Evolutionary conservation across 2,113 vertebrate species (phyloP), one percentile per base, ranked within the genome.

Genomic region (Centrocercus urophasianus): DNA sequence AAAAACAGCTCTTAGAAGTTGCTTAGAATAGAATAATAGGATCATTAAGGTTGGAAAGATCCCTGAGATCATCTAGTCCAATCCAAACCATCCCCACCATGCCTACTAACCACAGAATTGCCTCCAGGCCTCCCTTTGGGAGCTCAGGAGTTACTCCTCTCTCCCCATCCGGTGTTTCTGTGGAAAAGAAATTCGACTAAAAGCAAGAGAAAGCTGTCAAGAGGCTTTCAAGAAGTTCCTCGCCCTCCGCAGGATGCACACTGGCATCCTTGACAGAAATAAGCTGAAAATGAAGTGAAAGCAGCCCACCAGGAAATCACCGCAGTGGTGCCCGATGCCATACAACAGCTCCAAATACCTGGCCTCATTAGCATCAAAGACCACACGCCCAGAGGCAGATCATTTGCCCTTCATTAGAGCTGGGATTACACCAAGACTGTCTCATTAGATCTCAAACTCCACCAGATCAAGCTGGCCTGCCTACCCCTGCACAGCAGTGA

Each of bases 321-420:
- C 0, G 0, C 20, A 9, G 38, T 5, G 2, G 24, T 47, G 30
- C 12, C n/a, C 89, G 32, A 15, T 0, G 0, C 47, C 2, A 0
- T 24, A 27, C 25, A 52, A 24, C 40, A 61, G 43, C 50, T 84
- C 69, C 70, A 59, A 40, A 52, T n/a, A 66, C 69, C 76, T 83
- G 60, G 13, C 64, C 32, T 89, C 0, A 0, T 48, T 63, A 74
- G 28, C 67, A 67, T 27, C 71, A 73, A 84, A 78, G 36, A 27
- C 10, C 17, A 17, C 42, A 10, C 0, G 2, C 38, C 57, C 45
- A 75, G 67, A 48, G 48, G 74, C 72, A 81, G 67, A 54, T 86
- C 89, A 70, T 89, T 82, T 90, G 82, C 74, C 59, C 67, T 82
- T 64, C 34, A 4, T 84, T 27, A 80, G 69, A 36, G 74, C 71